These are phyloP conservation scores for Euzophera pinguis DNA, from an alignment of 2,888 invertebrate species.

Conservation along the genomic window DNA sequence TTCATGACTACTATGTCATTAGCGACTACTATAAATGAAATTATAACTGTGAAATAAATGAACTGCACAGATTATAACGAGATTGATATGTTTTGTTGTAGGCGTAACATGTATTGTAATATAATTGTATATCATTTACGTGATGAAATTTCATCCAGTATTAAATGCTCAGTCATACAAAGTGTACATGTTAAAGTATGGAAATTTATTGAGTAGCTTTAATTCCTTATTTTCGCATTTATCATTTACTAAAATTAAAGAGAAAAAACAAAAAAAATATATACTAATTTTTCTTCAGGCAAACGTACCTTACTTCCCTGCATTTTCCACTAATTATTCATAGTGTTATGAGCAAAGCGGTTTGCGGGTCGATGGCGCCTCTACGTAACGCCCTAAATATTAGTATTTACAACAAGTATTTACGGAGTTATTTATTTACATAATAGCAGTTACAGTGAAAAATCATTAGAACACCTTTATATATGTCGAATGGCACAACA, in stretches of 20 bases:
- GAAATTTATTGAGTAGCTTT: too few relatives aligned
- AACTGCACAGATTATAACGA: conserved; percentile 11
- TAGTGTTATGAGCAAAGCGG: conserved; percentile 48
- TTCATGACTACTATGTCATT: neutral
- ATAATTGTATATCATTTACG: too few relatives aligned
- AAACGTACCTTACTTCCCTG: conserved; percentile 27
- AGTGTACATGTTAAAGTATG: too few relatives aligned
- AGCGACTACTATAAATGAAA: conserved; percentile 7
- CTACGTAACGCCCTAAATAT: conserved; percentile 34
- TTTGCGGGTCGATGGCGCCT: conserved; percentile 43
- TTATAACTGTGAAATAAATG: conserved; percentile 15
- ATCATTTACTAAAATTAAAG: too few relatives aligned
- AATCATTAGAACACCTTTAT: too few relatives aligned
- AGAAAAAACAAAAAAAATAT: neutral
- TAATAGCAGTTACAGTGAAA: neutral
- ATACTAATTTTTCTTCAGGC: conserved; percentile 22
- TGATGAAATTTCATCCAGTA: too few relatives aligned
- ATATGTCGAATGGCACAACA: too few relatives aligned
- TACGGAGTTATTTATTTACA: conserved; percentile 21
- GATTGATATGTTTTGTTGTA: neutral
- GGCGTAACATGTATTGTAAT: too few relatives aligned
- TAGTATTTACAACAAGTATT: conserved; percentile 24
- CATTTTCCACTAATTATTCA: conserved; percentile 49
- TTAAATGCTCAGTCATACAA: too few relatives aligned
- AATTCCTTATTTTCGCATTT: too few relatives aligned